Base-by-base conservation (phyloP, 2,113 vertebrate genomes). In the Sceloporus undulatus region DNA sequence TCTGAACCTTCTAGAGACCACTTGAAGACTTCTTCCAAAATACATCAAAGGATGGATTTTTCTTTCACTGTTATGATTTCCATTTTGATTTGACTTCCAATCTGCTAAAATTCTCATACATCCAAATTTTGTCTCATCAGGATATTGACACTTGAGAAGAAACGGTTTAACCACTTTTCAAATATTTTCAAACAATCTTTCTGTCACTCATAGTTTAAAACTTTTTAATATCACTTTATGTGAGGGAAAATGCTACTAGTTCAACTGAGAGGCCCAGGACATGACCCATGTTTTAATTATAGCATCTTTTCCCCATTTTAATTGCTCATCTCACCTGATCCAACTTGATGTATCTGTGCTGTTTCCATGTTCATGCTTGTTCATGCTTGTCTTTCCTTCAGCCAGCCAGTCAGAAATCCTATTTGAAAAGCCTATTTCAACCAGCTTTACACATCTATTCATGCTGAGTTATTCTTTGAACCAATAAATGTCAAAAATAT, bases 341-440 rank as follows among this genome's bases (percentile, higher is more conserved):
- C 56, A 85, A 88, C 4, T 16, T 8, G 48, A 6, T 73, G 78
- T 91, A 92, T 48, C 9, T 6, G 38, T 85, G 13, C 59, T 84
- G 34, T 34, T 34, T 34, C 34, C 2, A 54, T 38, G 79, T 59
- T 87, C 62, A 59, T 34, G 40, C 2, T 59, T 38, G 79, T 59
- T 87, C 62, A 59, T 34, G 40, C 0, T 0, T 68, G 34, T 82
- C 25, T 66, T 84, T 82, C 74, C 5, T 38, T 10, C 23, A 42
- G 27, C 3, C 52, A 87, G 3, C 13, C 0, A 91, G 27, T 77
- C 86, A 7, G 79, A 83, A 91, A 86, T 1, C n/a, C 38, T 74
- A 11, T 25, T 80, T 90, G 65, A 59, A 92, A 92, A 89, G 48
- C n/a, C 34, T 87, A 82, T 48, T 85, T 81, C 42, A 76, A 48